Conservation (phyloP, 2,113 vertebrate species). For the Lagopus muta region DNA sequence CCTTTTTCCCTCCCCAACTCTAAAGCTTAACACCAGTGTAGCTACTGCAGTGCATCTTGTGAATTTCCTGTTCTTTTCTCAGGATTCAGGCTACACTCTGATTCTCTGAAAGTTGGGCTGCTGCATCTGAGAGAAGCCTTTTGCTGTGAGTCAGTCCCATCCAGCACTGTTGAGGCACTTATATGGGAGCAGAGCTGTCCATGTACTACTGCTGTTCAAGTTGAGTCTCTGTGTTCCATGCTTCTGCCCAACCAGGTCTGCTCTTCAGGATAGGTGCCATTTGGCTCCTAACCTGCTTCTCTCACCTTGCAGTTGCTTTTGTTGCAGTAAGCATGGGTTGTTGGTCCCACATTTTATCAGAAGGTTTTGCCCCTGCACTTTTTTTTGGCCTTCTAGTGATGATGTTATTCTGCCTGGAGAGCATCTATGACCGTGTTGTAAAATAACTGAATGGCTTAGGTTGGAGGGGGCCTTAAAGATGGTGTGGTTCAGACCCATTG, state of each 20-base stretch:
- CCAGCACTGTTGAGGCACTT: background rate
- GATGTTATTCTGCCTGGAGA: background rate
- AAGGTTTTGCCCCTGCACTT: background rate
- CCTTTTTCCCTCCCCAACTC: fast-evolving
- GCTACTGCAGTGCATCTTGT: background rate
- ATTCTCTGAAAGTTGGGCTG: background rate
- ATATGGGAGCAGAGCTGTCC: background rate
- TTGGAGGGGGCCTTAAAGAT: no score
- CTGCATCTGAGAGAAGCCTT: fast-evolving
- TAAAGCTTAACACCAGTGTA: background rate
- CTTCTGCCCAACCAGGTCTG: background rate
- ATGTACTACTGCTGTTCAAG: background rate
- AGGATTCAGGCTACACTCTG: background rate
- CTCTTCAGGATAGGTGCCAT: background rate
- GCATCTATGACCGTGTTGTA: background rate
- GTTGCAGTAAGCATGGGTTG: background rate
- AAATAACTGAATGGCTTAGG: no score
- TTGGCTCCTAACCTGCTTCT: background rate
- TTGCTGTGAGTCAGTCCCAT: background rate
- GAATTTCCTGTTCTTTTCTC: background rate
- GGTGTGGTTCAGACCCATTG: no score
- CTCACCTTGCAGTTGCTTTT: background rate
- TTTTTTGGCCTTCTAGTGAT: background rate
- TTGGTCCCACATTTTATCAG: background rate
- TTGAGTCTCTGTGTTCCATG: fast-evolving